Evolutionary conservation across 2,113 vertebrate species (phyloP).

Genomic region (Phylloscopus trochiloides): DNA sequence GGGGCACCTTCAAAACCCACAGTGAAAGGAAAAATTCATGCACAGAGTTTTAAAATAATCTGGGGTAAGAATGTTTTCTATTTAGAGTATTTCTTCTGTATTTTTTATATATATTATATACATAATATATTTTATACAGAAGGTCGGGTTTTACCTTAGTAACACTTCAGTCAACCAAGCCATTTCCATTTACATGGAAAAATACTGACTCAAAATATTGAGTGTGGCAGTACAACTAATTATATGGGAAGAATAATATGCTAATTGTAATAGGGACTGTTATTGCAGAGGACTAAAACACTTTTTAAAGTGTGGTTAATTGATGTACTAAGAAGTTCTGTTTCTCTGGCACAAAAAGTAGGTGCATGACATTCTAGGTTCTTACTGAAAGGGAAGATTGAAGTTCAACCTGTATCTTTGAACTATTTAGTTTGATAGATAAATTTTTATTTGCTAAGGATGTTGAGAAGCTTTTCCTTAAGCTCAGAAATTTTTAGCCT

Average conservation of each 20-base stretch:
- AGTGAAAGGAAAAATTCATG: constrained; percentile 88
- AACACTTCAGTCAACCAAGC: neutral
- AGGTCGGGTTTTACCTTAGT: neutral
- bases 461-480: neutral
- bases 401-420: neutral
- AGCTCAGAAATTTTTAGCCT: neutral
- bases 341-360: neutral
- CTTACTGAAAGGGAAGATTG: neutral
- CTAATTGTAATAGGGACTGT: neutral
- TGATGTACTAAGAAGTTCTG: neutral
- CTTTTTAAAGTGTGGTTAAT: neutral
- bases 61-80: constrained; percentile 83
- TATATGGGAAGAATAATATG: neutral
- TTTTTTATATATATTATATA: neutral
- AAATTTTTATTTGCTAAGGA: neutral
- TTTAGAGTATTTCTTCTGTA: neutral
- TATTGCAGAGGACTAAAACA: neutral
- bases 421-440: neutral
- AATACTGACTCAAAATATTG: neutral
- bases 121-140: neutral
- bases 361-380: neutral
- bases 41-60: constrained; percentile 87
- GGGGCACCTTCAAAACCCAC: constrained; percentile 83
- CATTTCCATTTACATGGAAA: neutral
- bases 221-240: neutral